These are phyloP conservation scores for Trissolcus basalis DNA, from an alignment of 1,140 invertebrate species.

Conservation along the genomic window DNA sequence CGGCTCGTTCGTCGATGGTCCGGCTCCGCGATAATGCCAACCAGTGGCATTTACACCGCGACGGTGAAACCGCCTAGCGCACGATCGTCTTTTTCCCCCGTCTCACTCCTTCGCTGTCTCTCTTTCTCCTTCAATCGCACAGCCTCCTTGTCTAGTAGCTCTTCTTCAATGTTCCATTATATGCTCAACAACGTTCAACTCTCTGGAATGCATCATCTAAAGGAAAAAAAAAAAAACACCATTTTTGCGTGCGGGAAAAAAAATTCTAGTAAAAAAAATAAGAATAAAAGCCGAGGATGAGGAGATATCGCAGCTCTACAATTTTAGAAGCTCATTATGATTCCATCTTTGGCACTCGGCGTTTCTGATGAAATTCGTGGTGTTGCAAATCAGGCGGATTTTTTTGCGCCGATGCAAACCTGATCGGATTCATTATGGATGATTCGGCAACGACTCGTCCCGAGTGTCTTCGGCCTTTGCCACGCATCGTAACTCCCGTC, in stretches of 20 bases:
- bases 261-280: slow-evolving; percentile 38
- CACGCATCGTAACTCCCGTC: slow-evolving; percentile 47
- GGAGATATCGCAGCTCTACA: slow-evolving; percentile 44
- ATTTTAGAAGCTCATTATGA: slow-evolving; percentile 57
- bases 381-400: slow-evolving; percentile 57
- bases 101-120: slow-evolving; percentile 35
- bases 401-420: slow-evolving; percentile 58
- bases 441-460: slow-evolving; percentile 56
- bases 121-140: slow-evolving; percentile 39
- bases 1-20: slow-evolving; percentile 71
- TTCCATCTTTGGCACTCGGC: slow-evolving; percentile 51
- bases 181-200: slow-evolving; percentile 59
- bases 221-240: slow-evolving; percentile 42
- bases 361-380: slow-evolving; percentile 51
- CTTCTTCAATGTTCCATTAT: slow-evolving; percentile 62
- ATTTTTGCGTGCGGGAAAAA: too few relatives aligned
- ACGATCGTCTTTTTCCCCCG: slow-evolving; percentile 47
- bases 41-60: slow-evolving; percentile 74
- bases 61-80: slow-evolving; percentile 68
- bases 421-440: slow-evolving; percentile 60
- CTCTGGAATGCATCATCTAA: slow-evolving; percentile 59
- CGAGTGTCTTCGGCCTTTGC: slow-evolving; percentile 59
- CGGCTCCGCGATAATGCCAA: slow-evolving; percentile 73
- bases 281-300: slow-evolving; percentile 21
- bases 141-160: slow-evolving; percentile 47